Evolutionary conservation across 1,140 invertebrate species (phyloP).

Genomic region (Steinernema khuongi): DNA sequence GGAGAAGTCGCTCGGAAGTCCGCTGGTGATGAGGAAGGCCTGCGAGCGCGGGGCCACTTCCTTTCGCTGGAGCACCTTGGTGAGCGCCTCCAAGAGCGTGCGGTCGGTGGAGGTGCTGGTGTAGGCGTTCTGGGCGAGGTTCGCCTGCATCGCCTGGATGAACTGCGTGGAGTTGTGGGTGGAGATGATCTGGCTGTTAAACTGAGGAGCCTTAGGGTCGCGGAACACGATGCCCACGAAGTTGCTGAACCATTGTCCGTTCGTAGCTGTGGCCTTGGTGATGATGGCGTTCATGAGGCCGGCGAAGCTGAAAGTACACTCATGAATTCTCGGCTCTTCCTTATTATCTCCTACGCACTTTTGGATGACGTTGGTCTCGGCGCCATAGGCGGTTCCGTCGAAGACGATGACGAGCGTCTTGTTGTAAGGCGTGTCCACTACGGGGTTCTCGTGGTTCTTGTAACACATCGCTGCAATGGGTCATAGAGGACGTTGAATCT

Average conservation of each 20-base stretch:
- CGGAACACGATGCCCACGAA: conserved; percentile 33
- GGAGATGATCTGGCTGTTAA: conserved; percentile 2
- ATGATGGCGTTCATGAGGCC: background rate
- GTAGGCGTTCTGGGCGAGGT: background rate
- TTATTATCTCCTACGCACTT: too few species aligned
- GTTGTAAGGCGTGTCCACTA: background rate
- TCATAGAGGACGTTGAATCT: background rate
- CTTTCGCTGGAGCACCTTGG: background rate
- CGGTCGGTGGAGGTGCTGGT: background rate
- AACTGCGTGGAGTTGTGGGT: background rate
- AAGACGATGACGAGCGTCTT: conserved; percentile 21
- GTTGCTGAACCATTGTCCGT: conserved; percentile 25
- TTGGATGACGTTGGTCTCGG: background rate
- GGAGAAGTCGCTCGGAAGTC: background rate
- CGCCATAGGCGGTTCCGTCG: conserved; percentile 18
- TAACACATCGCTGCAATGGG: conserved; percentile 16
- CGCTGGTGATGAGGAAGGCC: conserved; percentile 22
- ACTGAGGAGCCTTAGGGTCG: conserved; percentile 14
- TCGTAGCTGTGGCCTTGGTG: background rate
- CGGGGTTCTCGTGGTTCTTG: background rate
- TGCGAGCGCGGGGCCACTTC: conserved; percentile 15
- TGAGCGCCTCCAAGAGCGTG: conserved; percentile 21
- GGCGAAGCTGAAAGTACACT: background rate
- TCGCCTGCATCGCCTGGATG: background rate
- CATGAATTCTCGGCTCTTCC: too few species aligned